These are phyloP conservation scores for Ornithoptera alexandrae DNA, from an alignment of 2,888 invertebrate genomes.

Conservation along the genomic window DNA sequence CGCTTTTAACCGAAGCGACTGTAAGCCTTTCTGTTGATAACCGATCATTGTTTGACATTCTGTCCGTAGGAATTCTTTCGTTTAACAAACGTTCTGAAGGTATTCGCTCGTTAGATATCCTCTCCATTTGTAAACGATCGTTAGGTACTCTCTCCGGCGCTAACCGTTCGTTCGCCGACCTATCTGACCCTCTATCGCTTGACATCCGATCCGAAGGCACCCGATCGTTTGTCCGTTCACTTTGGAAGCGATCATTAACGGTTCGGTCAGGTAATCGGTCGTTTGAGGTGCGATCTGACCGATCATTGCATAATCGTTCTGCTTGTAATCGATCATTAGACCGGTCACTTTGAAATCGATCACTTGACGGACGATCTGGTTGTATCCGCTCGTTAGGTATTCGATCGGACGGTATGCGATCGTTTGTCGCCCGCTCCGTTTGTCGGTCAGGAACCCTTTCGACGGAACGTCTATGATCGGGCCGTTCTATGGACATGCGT, in stretches of 20 bases:
- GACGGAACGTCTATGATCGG: conserved; percentile 49
- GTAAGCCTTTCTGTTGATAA: conserved; percentile 36
- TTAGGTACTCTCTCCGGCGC: conserved; percentile 30
- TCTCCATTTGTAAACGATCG: conserved; percentile 26
- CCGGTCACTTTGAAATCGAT: conserved; percentile 34
- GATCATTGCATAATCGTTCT: conserved; percentile 43
- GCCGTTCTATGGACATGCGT: conserved; percentile 44
- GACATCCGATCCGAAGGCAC: conserved; percentile 30
- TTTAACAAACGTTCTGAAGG: conserved; percentile 30
- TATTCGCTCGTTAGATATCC: conserved; percentile 32
- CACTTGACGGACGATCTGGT: conserved; percentile 33
- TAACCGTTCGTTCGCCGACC: conserved; percentile 34
- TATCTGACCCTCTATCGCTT: conserved; percentile 34
- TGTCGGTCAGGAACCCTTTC: conserved; percentile 49
- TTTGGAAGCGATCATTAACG: conserved; percentile 26
- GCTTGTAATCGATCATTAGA: conserved; percentile 35
- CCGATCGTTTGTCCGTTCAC: conserved; percentile 26
- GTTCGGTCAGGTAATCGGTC: conserved; percentile 29
- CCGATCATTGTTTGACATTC: conserved; percentile 42
- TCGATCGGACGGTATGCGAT: conserved; percentile 37
- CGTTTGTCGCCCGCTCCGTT: conserved; percentile 39
- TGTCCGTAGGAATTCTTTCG: conserved; percentile 39
- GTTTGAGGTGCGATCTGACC: conserved; percentile 36
- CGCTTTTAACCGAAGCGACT: conserved; percentile 23
- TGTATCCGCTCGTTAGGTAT: conserved; percentile 37